These are phyloP conservation scores for Eudemis profundana DNA, from an alignment of 2,888 invertebrate genomes.

Conservation along the genomic window DNA sequence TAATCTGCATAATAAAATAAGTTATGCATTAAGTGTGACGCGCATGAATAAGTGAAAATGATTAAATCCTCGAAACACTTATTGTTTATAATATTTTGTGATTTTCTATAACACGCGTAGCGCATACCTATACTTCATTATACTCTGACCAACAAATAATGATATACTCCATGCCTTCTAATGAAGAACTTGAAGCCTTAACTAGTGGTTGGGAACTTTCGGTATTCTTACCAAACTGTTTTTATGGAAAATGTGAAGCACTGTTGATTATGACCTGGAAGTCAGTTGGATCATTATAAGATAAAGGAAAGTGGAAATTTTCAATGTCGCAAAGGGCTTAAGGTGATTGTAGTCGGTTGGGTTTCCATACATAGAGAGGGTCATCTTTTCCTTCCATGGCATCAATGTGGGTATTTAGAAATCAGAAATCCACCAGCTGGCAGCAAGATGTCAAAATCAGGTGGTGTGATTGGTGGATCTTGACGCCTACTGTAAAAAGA, in stretches of 20 bases:
- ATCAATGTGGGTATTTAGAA: too few species aligned
- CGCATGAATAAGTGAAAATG: background rate
- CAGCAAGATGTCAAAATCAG: too few species aligned
- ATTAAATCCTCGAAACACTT: background rate
- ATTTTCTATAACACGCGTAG: background rate
- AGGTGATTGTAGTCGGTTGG: too few species aligned
- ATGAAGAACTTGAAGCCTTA: slow-evolving; percentile 1
- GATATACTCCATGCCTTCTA: background rate
- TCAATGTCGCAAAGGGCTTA: too few species aligned
- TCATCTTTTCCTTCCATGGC: too few species aligned
- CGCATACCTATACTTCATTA: background rate
- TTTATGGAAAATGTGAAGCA: background rate
- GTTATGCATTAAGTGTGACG: too few species aligned
- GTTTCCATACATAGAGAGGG: too few species aligned
- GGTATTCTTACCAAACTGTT: slow-evolving; percentile 1
- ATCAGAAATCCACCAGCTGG: too few species aligned
- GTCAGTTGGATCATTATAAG: slow-evolving; percentile 11
- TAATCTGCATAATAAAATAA: too few species aligned
- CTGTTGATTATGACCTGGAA: slow-evolving; percentile 14
- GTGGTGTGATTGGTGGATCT: too few species aligned
- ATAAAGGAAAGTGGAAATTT: background rate
- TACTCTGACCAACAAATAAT: background rate
- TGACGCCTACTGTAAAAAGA: too few species aligned
- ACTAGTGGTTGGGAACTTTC: slow-evolving; percentile 4
- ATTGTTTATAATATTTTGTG: background rate